Conservation (phyloP, 2,797 vertebrate genomes). For the Myioborus miniatus region DNA sequence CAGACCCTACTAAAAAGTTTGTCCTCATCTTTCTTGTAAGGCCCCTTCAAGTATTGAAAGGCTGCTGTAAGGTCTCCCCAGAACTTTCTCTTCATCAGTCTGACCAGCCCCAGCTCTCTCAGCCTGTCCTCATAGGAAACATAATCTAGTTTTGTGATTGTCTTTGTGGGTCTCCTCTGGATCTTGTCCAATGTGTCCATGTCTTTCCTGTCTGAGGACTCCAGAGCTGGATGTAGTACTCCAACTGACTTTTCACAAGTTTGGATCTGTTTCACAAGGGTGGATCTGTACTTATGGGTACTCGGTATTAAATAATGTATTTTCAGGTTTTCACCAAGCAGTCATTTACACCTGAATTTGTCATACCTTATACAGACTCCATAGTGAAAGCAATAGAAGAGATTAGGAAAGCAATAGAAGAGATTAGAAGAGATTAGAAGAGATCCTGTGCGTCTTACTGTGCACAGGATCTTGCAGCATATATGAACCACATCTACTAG, state of each 20-base stretch:
- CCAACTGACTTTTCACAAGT: not conserved
- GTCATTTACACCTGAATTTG: not conserved
- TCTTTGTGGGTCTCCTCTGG: not conserved
- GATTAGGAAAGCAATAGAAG: not conserved
- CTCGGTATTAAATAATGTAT: not conserved
- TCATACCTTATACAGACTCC: not conserved
- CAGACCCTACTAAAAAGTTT: not conserved
- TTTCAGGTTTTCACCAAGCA: not conserved
- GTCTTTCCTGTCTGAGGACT: not conserved
- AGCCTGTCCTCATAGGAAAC: not conserved
- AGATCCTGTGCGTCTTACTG: not conserved
- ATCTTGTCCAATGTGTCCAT: not conserved
- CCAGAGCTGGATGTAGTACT: not conserved
- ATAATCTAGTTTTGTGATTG: not conserved
- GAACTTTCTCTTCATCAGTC: not conserved
- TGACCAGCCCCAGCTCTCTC: not conserved
- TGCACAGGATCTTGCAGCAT: not conserved
- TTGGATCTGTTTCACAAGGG: not conserved
- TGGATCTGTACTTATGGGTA: rapidly evolving
- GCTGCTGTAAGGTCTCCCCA: rapidly evolving
- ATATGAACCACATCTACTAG: not conserved
- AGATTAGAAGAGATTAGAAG: too few relatives aligned
- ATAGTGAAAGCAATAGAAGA: not conserved
- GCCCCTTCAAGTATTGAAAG: rapidly evolving
- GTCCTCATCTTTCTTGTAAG: not conserved